A percentile compares a stretch with the other conserved stretches of the same genome.
Evolutionary conservation across 2,797 vertebrate genomes (phyloP).

Genomic region (Sciurus carolinensis): DNA sequence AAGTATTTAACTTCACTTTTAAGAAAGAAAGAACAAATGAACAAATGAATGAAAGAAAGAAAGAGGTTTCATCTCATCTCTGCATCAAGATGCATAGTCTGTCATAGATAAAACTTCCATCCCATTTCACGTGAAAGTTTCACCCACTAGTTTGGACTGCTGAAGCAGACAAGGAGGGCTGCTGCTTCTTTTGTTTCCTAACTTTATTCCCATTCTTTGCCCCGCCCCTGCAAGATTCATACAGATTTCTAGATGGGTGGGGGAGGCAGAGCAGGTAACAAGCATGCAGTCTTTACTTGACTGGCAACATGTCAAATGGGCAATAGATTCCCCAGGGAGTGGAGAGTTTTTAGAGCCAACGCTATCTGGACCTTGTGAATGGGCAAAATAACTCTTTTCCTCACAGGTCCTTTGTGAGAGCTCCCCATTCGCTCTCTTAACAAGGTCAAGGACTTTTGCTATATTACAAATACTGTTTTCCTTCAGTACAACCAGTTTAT

Average conservation of each 20-base stretch:
- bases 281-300: neutral
- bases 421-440: neutral
- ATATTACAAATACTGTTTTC: too few species aligned
- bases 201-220: neutral
- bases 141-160: neutral
- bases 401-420: neutral
- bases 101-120: constrained; percentile 10
- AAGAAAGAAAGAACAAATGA: neutral
- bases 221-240: neutral
- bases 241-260: neutral
- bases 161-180: neutral
- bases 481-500: neutral
- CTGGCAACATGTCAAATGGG: neutral
- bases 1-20: neutral
- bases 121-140: neutral
- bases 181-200: neutral
- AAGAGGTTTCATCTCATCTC: neutral
- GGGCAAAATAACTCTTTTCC: neutral
- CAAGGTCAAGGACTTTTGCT: neutral
- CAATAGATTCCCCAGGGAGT: neutral
- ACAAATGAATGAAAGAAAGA: neutral
- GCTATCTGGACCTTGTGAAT: neutral
- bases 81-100: neutral
- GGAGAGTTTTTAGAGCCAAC: neutral
- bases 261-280: neutral